Evolutionary conservation across 2,113 vertebrate species (phyloP).

Genomic region (Leptobrachium leishanense): DNA sequence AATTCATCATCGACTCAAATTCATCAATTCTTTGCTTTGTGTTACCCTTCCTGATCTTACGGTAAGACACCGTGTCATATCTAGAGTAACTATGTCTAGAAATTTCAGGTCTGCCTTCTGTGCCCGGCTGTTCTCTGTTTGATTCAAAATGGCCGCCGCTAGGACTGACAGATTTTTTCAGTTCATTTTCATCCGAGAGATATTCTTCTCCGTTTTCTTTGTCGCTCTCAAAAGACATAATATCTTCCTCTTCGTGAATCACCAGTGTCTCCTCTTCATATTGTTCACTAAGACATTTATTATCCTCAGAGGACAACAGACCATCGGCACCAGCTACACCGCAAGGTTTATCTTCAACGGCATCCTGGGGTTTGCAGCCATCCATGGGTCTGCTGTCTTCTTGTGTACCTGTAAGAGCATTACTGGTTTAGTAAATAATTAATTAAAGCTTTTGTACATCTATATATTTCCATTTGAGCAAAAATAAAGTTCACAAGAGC

Average conservation of each 20-base stretch:
- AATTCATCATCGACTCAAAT: slow-evolving; percentile 89
- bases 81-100: slow-evolving; percentile 76
- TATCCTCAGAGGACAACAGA: slow-evolving; percentile 41
- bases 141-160: slow-evolving; percentile 58
- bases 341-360: slow-evolving; percentile 24
- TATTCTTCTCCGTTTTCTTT: slow-evolving; percentile 52
- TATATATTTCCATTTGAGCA: no score
- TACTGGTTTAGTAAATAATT: no score
- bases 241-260: slow-evolving; percentile 60
- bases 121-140: slow-evolving; percentile 53
- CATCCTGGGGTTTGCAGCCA: slow-evolving; percentile 36
- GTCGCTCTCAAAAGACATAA: slow-evolving; percentile 62
- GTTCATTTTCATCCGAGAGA: slow-evolving; percentile 40
- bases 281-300: slow-evolving; percentile 46
- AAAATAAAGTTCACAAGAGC: no score
- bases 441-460: no score
- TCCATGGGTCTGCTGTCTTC: slow-evolving; percentile 17
- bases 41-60: slow-evolving; percentile 90
- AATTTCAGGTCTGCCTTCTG: slow-evolving; percentile 69
- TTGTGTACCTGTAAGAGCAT: slow-evolving; percentile 20
- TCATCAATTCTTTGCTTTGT: slow-evolving; percentile 89
- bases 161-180: slow-evolving; percentile 52
- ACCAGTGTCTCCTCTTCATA: slow-evolving; percentile 49
- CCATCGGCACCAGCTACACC: slow-evolving; percentile 13
- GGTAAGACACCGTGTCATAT: slow-evolving; percentile 91